Base-by-base conservation (phyloP, 1,140 invertebrate species). In the Hyposmocoma kahamanoa region DNA sequence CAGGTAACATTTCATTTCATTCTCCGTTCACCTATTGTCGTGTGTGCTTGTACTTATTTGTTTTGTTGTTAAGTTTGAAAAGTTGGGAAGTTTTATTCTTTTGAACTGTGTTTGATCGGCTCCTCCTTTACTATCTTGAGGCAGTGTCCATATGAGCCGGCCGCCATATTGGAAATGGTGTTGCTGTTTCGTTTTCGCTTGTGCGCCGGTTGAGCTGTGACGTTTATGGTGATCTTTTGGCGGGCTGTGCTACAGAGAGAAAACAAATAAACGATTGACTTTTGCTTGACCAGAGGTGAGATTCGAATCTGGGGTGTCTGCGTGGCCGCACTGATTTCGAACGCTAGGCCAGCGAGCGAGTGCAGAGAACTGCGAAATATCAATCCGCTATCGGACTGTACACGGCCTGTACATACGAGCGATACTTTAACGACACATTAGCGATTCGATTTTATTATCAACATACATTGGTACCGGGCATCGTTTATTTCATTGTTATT, bases 51-150 rank as follows among this genome's bases (percentile, higher is more conserved):
- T n/a, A n/a, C n/a, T n/a, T n/a, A n/a, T n/a, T n/a, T n/a, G n/a
- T n/a, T n/a, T n/a, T n/a, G n/a, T n/a, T n/a, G n/a, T n/a, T n/a
- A n/a, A n/a, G n/a, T n/a, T n/a, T n/a, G n/a, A n/a, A n/a, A n/a
- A n/a, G n/a, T n/a, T n/a, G n/a, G n/a, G n/a, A n/a, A n/a, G n/a
- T n/a, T n/a, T n/a, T n/a, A n/a, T n/a, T n/a, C n/a, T n/a, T n/a
- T n/a, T n/a, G n/a, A n/a, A n/a, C n/a, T n/a, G n/a, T n/a, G n/a
- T n/a, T n/a, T n/a, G n/a, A n/a, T n/a, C n/a, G n/a, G n/a, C n/a
- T n/a, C 38, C 38, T 41, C 38, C 38, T 21, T 41, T 41, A 41
- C 38, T 41, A 41, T 41, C 38, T 41, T 41, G 19, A 5, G 38
- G 1, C 11, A 5, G 18, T 21, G 1, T 5, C 38, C 38, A 41